A percentile compares a stretch with the other conserved stretches of the same genome.
These are phyloP conservation scores for Ephydatia muelleri DNA, from an alignment of 37 sponge, comb jelly and placozoan genomes.

Conservation along the genomic window DNA sequence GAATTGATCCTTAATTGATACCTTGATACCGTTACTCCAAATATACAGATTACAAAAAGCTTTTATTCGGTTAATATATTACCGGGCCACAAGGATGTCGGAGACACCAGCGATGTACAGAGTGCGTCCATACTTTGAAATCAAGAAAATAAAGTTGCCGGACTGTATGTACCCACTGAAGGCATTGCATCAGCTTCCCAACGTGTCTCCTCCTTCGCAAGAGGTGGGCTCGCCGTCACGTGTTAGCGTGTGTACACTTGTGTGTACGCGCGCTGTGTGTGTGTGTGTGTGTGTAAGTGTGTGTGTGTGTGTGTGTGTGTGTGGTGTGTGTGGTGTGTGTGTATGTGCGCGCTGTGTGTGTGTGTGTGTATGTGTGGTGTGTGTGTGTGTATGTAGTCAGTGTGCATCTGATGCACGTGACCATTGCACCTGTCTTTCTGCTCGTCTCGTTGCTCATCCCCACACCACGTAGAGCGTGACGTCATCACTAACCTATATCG, in stretches of 20 bases:
- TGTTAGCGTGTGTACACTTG: background rate
- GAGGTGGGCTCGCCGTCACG: constrained; percentile 34
- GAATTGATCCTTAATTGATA: background rate
- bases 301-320: too few relatives aligned
- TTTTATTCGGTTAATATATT: background rate
- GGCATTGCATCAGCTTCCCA: constrained; percentile 50
- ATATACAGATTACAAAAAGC: background rate
- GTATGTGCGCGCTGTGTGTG: background rate
- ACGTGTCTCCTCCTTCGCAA: background rate
- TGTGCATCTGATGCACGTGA: background rate
- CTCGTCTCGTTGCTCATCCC: background rate
- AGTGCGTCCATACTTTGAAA: constrained; percentile 67
- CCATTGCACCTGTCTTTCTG: background rate
- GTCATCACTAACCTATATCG: constrained; percentile 55
- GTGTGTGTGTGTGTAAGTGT: too few relatives aligned
- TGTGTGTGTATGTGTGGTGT: background rate
- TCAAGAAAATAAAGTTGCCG: constrained; percentile 78
- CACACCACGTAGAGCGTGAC: background rate
- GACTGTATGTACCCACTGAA: constrained; percentile 78
- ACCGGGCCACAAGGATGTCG: background rate
- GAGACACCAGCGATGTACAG: constrained; percentile 61
- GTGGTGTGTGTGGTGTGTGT: background rate
- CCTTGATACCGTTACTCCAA: background rate
- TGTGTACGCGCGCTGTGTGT: background rate
- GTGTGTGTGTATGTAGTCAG: background rate